These are phyloP conservation scores for Malacoraja senta DNA, from an alignment of 2,797 vertebrate genomes.

Conservation along the genomic window DNA sequence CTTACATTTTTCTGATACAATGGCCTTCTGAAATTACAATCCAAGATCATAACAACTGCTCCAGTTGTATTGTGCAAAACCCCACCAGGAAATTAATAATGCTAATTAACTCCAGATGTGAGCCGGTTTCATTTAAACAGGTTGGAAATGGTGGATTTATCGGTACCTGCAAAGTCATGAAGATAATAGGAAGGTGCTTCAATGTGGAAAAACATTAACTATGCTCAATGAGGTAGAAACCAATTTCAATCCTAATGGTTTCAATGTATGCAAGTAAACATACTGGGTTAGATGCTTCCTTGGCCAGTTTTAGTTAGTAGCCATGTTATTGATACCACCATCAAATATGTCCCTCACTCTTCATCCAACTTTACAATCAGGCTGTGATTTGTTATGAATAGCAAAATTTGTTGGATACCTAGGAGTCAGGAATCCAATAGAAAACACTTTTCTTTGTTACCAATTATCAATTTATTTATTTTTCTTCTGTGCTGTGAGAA, in stretches of 20 bases:
- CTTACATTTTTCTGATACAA: neutral
- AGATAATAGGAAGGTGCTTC: neutral
- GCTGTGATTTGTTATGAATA: neutral
- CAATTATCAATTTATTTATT: neutral
- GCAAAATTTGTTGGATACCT: neutral
- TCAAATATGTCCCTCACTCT: neutral
- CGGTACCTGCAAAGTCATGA: neutral
- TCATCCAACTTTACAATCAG: neutral
- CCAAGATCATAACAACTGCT: neutral
- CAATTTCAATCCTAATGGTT: neutral
- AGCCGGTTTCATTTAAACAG: neutral
- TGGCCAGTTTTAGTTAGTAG: neutral
- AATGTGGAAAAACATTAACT: conserved; percentile 7
- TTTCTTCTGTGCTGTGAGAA: neutral
- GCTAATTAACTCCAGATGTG: conserved; percentile 4
- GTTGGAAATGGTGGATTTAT: neutral
- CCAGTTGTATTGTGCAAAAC: neutral
- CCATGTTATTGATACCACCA: neutral
- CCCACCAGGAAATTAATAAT: conserved; percentile 21
- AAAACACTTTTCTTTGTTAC: neutral
- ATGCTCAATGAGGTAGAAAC: conserved; percentile 21
- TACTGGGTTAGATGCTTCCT: neutral
- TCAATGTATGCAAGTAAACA: neutral
- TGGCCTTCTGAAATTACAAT: neutral
- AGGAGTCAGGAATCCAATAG: neutral